Evolutionary conservation across 2,888 invertebrate genomes (phyloP), one percentile per base, ranked within the genome.

Genomic region (Andrena fulva): DNA sequence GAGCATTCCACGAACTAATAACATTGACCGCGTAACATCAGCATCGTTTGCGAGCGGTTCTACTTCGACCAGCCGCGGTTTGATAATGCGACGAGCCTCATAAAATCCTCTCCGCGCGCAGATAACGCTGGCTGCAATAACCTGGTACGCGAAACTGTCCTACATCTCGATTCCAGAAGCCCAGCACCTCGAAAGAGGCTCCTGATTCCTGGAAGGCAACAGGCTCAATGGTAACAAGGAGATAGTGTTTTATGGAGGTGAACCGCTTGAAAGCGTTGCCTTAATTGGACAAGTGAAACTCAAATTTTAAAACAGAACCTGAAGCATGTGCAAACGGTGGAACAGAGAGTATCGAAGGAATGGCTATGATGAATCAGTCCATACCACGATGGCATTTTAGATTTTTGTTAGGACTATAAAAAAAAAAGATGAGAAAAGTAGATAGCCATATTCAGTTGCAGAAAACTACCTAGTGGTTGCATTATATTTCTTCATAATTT

Each of bases 1-100:
- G 75, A 78, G 69, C 79, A 70, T 87, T 87, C 87, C 85, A 62
- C 83, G 87, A 87, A 87, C 82, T 86, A 82, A 78, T 87, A 87
- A 77, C 75, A 82, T 85, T 80, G 87, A 82, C 82, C 77, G 85
- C 81, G 77, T 73, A 76, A 80, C 69, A 71, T 77, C 82, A 76
- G 75, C 70, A 54, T 85, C 87, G 82, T 85, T 87, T 59, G 69
- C 79, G 31, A 87, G 67, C 79, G 10, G 70, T 56, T 59, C 4
- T 75, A 71, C 75, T 56, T 54, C 67, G 73, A 16, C 31, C 50
- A 67, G 54, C 20, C 35, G 31, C 76, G 48, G 71, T 72, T 76
- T 63, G 82, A 81, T 81, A 76, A 80, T 79, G 80, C 80, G 62
- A 80, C 67, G 33, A 66, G 31, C 27, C 69, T 80, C 80, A 56